Base-by-base conservation (phyloP, 2,797 vertebrate genomes). In the Acanthurus tractus region DNA sequence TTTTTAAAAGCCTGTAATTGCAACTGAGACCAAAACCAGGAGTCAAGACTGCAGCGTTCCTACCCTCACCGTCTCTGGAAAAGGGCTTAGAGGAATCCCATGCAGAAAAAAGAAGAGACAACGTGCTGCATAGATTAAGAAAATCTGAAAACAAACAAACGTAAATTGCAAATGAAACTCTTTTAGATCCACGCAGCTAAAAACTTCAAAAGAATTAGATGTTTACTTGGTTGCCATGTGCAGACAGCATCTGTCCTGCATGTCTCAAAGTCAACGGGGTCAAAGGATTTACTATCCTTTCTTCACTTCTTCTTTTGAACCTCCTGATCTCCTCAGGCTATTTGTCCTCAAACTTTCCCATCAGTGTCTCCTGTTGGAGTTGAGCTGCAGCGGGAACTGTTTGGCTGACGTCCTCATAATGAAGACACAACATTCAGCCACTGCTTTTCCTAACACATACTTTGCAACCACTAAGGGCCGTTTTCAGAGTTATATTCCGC, bases 1-100 rank as follows among this genome's bases (percentile, higher is more conserved):
- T 74, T 92, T 91, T 91, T 90, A 89, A 92, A 92, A 74, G 74
- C 63, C 85, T 86, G 81, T 90, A 92, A 93, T 91, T 91, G 89
- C 86, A 87, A 83, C 86, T 77, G 78, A 91, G 86, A 85, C 66
- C 80, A 85, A 88, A 90, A 85, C 73, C 90, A 87, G 88, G 75
- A 90, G 85, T 79, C 63, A 68, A 54, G 52, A 79, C 57, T 77
- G 46, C 76, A 78, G 76, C 14, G 44, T 77, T 81, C 45, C 77
- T 81, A 36, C 63, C 58, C 66, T 79, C 25, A 65, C 38, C 40
- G 40, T 72, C 78, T 88, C 85, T 92, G 88, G 90, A 88, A 91
- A 91, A 88, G 3, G 67, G 53, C 63, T 93, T 86, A 85, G 68
- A 80, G 83, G 82, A 87, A 80, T 70, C 78, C 81, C 81, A 68